Percentiles rank a stretch among this genome's conserved stretches.
Conservation (phyloP, 1,140 invertebrate genomes). For the Diorhabda sublineata region DNA sequence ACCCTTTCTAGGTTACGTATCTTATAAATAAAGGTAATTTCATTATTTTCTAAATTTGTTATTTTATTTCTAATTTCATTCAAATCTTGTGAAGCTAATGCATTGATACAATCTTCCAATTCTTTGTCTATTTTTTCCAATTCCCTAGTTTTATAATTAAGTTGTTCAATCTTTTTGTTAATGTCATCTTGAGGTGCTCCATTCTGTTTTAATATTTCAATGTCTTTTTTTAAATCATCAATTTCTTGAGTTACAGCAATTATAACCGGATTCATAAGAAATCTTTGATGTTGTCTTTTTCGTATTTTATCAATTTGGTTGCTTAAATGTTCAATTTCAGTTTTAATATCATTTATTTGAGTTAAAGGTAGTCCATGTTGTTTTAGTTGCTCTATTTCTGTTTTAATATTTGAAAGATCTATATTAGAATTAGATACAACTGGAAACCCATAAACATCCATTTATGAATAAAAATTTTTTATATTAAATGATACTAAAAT, state of each 20-base stretch:
- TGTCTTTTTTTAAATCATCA: not conserved
- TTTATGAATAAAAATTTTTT: not conserved
- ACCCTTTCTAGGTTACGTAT: slow-evolving; percentile 6
- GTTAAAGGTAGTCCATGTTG: not conserved
- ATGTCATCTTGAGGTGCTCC: not conserved
- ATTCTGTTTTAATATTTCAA: slow-evolving; percentile 1
- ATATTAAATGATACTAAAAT: not conserved
- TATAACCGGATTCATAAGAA: not conserved
- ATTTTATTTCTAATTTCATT: not conserved
- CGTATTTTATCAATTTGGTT: not conserved
- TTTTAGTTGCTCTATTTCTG: not conserved
- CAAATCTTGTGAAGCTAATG: not conserved
- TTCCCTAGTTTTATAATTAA: not conserved
- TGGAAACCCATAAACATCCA: slow-evolving; percentile 1
- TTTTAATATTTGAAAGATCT: too few relatives aligned
- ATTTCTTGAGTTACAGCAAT: not conserved
- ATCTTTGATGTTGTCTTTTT: not conserved
- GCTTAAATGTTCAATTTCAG: not conserved
- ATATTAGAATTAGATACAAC: not conserved
- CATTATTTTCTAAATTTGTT: not conserved
- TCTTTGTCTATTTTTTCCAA: not conserved
- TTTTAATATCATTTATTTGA: not conserved
- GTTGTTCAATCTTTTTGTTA: slow-evolving; percentile 1
- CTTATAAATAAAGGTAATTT: slow-evolving; percentile 1
- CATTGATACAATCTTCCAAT: not conserved